These are phyloP conservation scores for Erythrolamprus reginae DNA, from an alignment of 2,113 vertebrate species.

Conservation along the genomic window DNA sequence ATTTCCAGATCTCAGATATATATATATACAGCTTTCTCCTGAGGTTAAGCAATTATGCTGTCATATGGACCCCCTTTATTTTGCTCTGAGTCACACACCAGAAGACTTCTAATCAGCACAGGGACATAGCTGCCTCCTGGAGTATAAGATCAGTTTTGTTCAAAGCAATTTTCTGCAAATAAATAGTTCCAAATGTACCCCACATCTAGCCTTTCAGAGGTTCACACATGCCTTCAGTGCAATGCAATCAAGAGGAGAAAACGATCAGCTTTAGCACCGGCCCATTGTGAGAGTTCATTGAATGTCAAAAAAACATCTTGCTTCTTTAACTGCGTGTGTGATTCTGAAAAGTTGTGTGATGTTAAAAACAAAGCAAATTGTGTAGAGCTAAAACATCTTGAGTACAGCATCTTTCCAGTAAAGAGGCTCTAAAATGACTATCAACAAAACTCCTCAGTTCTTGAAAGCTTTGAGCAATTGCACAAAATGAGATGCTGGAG, in stretches of 20 bases:
- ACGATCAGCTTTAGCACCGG: neutral
- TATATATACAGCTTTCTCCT: neutral
- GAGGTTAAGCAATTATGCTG: neutral
- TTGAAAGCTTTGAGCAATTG: neutral
- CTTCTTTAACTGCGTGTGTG: neutral
- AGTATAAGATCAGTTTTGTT: neutral
- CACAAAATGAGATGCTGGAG: neutral
- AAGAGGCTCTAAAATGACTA: neutral
- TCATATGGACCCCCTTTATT: neutral
- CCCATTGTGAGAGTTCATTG: neutral
- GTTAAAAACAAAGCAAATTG: neutral
- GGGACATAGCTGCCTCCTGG: neutral
- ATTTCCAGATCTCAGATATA: neutral
- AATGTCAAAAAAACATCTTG: neutral
- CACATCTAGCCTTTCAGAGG: neutral
- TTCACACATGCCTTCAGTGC: neutral
- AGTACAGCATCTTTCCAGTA: neutral
- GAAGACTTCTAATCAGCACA: neutral
- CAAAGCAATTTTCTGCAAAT: neutral
- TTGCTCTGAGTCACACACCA: neutral
- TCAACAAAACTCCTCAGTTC: neutral
- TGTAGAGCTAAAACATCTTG: neutral
- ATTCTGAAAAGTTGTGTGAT: neutral
- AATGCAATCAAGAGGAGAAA: neutral
- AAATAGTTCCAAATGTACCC: neutral